Conservation (phyloP, 2,888 invertebrate genomes). For the Emesis russula region DNA sequence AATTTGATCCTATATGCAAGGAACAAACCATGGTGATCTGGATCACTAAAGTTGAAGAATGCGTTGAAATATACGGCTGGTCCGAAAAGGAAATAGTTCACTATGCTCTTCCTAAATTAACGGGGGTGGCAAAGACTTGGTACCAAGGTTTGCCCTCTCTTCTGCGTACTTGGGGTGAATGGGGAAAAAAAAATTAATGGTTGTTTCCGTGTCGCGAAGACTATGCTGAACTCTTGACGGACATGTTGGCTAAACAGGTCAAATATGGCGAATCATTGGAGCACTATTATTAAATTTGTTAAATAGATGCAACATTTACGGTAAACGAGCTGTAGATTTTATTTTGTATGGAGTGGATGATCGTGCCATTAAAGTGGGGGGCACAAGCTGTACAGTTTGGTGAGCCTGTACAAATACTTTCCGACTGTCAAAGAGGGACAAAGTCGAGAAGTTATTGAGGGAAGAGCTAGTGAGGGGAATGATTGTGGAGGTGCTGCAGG, state of each 20-base stretch:
- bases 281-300: conserved; percentile 65
- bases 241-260: conserved; percentile 63
- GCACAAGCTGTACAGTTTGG: conserved; percentile 65
- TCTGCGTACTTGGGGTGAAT: conserved; percentile 61
- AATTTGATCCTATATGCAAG: conserved; percentile 66
- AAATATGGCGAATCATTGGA: conserved; percentile 72
- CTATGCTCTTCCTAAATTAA: conserved; percentile 67
- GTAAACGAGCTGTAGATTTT: conserved; percentile 67
- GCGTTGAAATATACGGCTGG: conserved; percentile 44
- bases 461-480: neutral
- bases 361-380: conserved; percentile 61
- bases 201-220: conserved; percentile 57
- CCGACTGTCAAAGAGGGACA: conserved; percentile 50
- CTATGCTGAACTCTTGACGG: conserved; percentile 48
- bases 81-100: conserved; percentile 60
- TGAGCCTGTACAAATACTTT: conserved; percentile 51
- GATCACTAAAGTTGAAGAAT: conserved; percentile 64
- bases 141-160: conserved; percentile 73
- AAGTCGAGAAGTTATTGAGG: neutral
- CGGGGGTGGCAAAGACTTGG: conserved; percentile 71
- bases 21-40: conserved; percentile 54
- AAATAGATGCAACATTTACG: conserved; percentile 65
- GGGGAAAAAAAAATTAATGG: conserved; percentile 60
- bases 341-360: conserved; percentile 62
- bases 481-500: neutral